phyloP scores from a whole-genome alignment of 2,113 vertebrate species.

The Patagioenas fasciata region DNA sequence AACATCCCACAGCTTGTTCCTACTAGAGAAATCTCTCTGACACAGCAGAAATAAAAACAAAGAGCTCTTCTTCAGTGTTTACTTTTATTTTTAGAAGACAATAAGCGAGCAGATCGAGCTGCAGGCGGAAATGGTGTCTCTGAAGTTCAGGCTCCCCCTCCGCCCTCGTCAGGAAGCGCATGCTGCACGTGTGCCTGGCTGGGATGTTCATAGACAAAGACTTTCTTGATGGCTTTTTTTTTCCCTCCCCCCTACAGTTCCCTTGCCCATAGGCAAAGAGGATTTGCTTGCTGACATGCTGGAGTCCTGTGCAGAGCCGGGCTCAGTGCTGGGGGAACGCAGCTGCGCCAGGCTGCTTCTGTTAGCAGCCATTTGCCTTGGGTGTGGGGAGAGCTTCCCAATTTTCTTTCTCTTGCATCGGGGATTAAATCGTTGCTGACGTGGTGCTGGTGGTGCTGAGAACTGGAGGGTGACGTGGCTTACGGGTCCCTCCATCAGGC shows the following conservation, averaged over 20 bases:
- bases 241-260: neutral
- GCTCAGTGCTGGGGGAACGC: neutral
- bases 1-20: neutral
- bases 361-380: neutral
- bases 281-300: neutral
- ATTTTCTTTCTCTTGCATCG: neutral
- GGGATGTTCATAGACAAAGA: slow-evolving; percentile 46
- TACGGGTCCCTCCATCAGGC: fast-evolving
- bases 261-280: slow-evolving; percentile 36
- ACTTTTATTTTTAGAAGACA: slow-evolving; percentile 51
- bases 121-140: slow-evolving; percentile 27
- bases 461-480: neutral
- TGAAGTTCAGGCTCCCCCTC: neutral
- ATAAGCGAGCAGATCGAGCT: neutral
- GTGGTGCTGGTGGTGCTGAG: neutral
- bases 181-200: neutral
- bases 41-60: neutral
- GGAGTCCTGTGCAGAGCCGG: neutral
- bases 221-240: slow-evolving; percentile 49
- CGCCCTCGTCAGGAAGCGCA: slow-evolving; percentile 1
- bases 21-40: neutral
- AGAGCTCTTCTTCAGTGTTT: slow-evolving; percentile 24
- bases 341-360: neutral
- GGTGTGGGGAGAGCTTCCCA: fast-evolving
- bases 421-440: fast-evolving